phyloP scores from a whole-genome alignment of 1,140 invertebrate genomes.

The Panulirus ornatus region DNA sequence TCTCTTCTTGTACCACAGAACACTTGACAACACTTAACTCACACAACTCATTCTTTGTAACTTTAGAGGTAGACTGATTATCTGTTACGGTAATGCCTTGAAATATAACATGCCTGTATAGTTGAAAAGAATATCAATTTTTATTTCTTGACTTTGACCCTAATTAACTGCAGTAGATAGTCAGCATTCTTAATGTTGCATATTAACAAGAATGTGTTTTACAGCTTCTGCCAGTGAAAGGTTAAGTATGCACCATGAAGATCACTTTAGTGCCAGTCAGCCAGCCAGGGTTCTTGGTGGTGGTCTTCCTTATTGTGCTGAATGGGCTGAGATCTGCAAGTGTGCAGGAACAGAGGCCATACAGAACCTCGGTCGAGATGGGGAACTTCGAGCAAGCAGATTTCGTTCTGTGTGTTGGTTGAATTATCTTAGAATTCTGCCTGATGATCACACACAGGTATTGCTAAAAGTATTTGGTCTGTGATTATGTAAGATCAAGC shows the following conservation, averaged over 20 bases:
- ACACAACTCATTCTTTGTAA: too few relatives aligned
- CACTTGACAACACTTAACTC: too few relatives aligned
- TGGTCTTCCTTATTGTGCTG: slow-evolving; percentile 42
- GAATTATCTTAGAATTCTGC: slow-evolving; percentile 59
- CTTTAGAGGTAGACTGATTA: too few relatives aligned
- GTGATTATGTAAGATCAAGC: too few relatives aligned
- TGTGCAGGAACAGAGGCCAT: slow-evolving; percentile 46
- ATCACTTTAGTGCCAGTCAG: slow-evolving; percentile 45
- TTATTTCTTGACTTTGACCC: too few relatives aligned
- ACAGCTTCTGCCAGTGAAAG: slow-evolving; percentile 9
- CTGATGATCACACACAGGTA: slow-evolving; percentile 68
- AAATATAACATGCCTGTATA: too few relatives aligned
- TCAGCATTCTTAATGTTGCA: too few relatives aligned
- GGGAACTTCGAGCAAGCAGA: slow-evolving; percentile 61
- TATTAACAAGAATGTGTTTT: neutral
- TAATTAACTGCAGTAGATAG: too few relatives aligned
- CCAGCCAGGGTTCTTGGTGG: slow-evolving; percentile 44
- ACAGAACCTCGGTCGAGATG: slow-evolving; percentile 37
- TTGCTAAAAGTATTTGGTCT: too few relatives aligned
- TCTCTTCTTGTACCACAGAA: too few relatives aligned
- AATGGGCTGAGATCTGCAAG: slow-evolving; percentile 57
- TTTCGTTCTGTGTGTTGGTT: slow-evolving; percentile 68
- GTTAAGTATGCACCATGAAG: slow-evolving; percentile 28
- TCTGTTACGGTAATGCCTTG: too few relatives aligned
- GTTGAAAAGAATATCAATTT: too few relatives aligned